These are phyloP conservation scores for Ammodytes dubius DNA, from an alignment of 2,113 vertebrate species.

Conservation along the genomic window DNA sequence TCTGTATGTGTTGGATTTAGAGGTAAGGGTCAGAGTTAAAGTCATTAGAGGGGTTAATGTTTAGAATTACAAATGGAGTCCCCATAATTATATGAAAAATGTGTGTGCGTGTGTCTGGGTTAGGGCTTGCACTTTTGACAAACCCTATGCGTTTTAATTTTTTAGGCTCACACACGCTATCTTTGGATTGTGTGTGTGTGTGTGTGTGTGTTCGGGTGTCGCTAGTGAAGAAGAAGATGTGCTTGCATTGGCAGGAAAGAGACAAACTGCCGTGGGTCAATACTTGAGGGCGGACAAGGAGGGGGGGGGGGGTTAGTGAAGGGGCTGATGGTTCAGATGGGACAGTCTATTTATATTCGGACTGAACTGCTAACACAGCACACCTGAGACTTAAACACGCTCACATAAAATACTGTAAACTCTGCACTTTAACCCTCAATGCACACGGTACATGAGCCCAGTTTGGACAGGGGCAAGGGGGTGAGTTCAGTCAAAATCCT, in stretches of 20 bases:
- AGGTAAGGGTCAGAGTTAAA: neutral
- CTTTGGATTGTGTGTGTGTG: conserved; percentile 20
- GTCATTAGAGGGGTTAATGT: neutral
- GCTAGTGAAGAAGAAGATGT: conserved; percentile 64
- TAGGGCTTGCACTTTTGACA: conserved; percentile 13
- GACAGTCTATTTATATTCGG: conserved; percentile 70
- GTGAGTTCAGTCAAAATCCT: conserved; percentile 27
- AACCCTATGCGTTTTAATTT: neutral
- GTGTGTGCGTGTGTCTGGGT: conserved; percentile 9
- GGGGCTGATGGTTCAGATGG: conserved; percentile 54
- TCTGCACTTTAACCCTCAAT: conserved; percentile 67
- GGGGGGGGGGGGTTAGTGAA: conserved; percentile 17
- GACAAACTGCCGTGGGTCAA: conserved; percentile 76
- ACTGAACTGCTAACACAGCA: conserved; percentile 69
- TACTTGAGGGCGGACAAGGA: conserved; percentile 58
- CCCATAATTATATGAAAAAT: neutral
- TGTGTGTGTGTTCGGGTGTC: conserved; percentile 26
- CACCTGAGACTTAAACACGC: conserved; percentile 66
- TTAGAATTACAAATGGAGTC: neutral
- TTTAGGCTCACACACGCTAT: neutral
- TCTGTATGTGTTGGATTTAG: neutral
- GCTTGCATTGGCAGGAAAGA: conserved; percentile 71
- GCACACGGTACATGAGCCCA: conserved; percentile 28
- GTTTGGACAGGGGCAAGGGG: conserved; percentile 11
- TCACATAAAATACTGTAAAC: conserved; percentile 65